A percentile compares a stretch with the other conserved stretches of the same genome.
phyloP scores from a whole-genome alignment of 2,113 vertebrate species.

The Microcebus lehilahytsara region DNA sequence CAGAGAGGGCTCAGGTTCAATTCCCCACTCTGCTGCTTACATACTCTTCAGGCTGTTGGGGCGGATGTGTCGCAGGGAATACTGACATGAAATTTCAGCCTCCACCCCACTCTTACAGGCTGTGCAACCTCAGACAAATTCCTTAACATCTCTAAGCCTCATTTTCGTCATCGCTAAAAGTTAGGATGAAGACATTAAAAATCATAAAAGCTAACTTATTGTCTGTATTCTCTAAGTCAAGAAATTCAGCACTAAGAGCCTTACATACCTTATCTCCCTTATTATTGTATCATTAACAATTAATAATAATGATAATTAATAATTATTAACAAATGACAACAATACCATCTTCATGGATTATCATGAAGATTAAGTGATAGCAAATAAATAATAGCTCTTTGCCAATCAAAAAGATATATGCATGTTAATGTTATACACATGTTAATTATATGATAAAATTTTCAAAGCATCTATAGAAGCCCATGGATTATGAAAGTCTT shows the following conservation, averaged over 20 bases:
- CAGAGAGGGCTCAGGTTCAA: background rate
- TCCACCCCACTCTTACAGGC: background rate
- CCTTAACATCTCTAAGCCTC: background rate
- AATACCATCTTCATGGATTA: background rate
- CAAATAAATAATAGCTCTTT: constrained; percentile 1
- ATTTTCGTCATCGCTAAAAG: background rate
- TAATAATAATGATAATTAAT: background rate
- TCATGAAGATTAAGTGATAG: background rate
- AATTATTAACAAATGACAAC: background rate
- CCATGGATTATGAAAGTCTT: background rate
- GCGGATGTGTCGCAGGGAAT: background rate
- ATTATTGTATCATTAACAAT: background rate
- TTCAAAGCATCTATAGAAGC: background rate
- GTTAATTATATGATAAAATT: background rate
- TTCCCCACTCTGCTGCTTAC: background rate
- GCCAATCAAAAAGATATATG: background rate
- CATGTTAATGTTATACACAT: background rate
- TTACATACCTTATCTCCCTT: background rate
- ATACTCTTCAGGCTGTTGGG: background rate
- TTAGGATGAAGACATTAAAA: background rate
- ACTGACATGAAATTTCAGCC: background rate
- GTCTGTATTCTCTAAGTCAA: background rate
- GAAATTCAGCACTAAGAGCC: background rate
- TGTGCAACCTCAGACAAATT: background rate
- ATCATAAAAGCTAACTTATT: background rate